Evolutionary conservation across 2,888 invertebrate genomes (phyloP).

Genomic region (Colletes collaris): DNA sequence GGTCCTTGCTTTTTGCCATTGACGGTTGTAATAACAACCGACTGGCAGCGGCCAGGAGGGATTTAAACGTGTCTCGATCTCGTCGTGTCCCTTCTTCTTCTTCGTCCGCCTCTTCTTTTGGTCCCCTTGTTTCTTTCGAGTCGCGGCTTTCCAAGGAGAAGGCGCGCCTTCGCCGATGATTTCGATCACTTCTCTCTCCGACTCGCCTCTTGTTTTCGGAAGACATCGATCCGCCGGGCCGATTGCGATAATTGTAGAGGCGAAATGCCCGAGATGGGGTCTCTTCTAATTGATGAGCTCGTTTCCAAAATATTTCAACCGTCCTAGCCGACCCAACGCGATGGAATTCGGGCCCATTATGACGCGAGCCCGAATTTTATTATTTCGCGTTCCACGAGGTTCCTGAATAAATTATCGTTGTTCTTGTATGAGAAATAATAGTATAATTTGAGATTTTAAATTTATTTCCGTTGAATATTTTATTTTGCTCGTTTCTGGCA

Average conservation of each 20-base stretch:
- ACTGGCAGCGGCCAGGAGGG: constrained; percentile 37
- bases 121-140: constrained; percentile 8
- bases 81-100: constrained; percentile 2
- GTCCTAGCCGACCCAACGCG: too few relatives aligned
- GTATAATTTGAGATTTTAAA: too few relatives aligned
- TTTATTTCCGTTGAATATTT: too few relatives aligned
- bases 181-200: not conserved
- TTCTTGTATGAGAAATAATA: too few relatives aligned
- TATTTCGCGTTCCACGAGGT: too few relatives aligned
- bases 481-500: too few relatives aligned
- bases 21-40: constrained; percentile 73
- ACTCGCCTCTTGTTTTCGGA: not conserved
- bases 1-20: constrained; percentile 69
- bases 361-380: too few relatives aligned
- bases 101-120: not conserved
- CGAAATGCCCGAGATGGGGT: too few relatives aligned
- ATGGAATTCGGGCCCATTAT: too few relatives aligned
- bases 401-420: too few relatives aligned
- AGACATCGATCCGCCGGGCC: not conserved
- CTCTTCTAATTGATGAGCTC: too few relatives aligned
- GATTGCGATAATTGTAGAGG: constrained; percentile 15
- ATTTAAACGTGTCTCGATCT: constrained; percentile 26
- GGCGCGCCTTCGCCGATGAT: not conserved
- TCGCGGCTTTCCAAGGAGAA: constrained; percentile 15
- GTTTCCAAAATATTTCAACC: too few relatives aligned